Percentiles rank a stretch among this genome's conserved stretches.
These are phyloP conservation scores for Bembecia ichneumoniformis DNA, from an alignment of 2,888 invertebrate species.

Conservation along the genomic window DNA sequence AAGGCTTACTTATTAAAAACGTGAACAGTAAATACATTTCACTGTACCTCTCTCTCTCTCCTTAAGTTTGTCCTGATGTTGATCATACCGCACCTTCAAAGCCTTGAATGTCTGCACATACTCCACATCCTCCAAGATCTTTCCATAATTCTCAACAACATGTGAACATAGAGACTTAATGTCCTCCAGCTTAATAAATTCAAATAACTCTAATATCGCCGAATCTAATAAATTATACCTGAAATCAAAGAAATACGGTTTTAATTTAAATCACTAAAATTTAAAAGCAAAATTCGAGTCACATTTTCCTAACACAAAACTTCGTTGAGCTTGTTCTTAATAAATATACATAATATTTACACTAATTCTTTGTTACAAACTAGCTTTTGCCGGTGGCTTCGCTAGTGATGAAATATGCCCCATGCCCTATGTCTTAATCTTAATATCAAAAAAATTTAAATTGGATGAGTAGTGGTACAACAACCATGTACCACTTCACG, in stretches of 20 bases:
- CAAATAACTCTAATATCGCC: constrained; percentile 98
- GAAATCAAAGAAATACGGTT: constrained; percentile 20
- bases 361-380: too few relatives aligned
- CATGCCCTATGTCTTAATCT: too few relatives aligned
- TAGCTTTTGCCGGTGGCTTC: too few relatives aligned
- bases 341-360: too few relatives aligned
- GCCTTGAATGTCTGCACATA: constrained; percentile 99
- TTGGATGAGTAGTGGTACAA: too few relatives aligned
- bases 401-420: too few relatives aligned
- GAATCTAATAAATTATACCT: constrained; percentile 98
- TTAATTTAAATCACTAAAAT: not conserved
- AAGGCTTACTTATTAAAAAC: too few relatives aligned
- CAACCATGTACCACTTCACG: too few relatives aligned
- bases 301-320: too few relatives aligned
- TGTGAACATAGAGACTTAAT: constrained; percentile 92
- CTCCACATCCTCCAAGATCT: constrained; percentile 92
- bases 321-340: not conserved
- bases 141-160: constrained; percentile 96
- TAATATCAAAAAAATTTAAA: too few relatives aligned
- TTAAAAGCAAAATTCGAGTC: not conserved
- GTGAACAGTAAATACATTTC: not conserved
- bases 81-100: constrained; percentile 90
- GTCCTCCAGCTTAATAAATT: constrained; percentile 96
- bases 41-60: constrained; percentile 83
- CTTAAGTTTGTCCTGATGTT: constrained; percentile 91